Conservation (phyloP, 2,888 invertebrate species). For the Ernsta delagoae region DNA sequence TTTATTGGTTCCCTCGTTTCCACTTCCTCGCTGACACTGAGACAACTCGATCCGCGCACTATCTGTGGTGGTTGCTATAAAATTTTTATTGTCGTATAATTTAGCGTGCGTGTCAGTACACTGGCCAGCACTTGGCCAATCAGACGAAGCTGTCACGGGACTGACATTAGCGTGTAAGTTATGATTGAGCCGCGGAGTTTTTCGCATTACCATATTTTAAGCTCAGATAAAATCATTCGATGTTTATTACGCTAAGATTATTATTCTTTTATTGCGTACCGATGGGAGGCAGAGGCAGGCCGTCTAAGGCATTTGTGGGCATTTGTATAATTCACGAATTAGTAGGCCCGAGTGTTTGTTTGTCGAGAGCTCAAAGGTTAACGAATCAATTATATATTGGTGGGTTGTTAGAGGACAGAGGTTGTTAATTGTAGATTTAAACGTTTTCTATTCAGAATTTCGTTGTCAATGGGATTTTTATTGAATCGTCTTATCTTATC, state of each 20-base stretch:
- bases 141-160: slow-evolving; percentile 56
- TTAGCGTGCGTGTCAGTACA: slow-evolving; percentile 49
- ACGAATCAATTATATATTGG: slow-evolving; percentile 34
- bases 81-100: slow-evolving; percentile 70
- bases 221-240: slow-evolving; percentile 65
- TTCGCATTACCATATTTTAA: slow-evolving; percentile 72
- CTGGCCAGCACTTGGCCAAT: slow-evolving; percentile 53
- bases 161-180: slow-evolving; percentile 73
- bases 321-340: slow-evolving; percentile 38
- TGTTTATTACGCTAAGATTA: slow-evolving; percentile 62
- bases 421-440: slow-evolving; percentile 5
- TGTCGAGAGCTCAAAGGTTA: slow-evolving; percentile 19
- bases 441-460: not conserved
- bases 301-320: slow-evolving; percentile 8
- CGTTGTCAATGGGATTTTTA: slow-evolving; percentile 5
- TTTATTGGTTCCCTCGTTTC: too few relatives aligned
- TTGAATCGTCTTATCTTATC: not conserved
- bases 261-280: slow-evolving; percentile 55
- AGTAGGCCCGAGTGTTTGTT: slow-evolving; percentile 28
- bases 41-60: slow-evolving; percentile 41
- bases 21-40: slow-evolving; percentile 8
- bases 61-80: slow-evolving; percentile 56
- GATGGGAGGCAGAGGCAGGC: slow-evolving; percentile 33
- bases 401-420: not conserved
- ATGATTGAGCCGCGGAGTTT: slow-evolving; percentile 70